Evolutionary conservation across 2,888 invertebrate species (phyloP), one percentile per base, ranked within the genome.

Genomic region (Teleiodes luculella): DNA sequence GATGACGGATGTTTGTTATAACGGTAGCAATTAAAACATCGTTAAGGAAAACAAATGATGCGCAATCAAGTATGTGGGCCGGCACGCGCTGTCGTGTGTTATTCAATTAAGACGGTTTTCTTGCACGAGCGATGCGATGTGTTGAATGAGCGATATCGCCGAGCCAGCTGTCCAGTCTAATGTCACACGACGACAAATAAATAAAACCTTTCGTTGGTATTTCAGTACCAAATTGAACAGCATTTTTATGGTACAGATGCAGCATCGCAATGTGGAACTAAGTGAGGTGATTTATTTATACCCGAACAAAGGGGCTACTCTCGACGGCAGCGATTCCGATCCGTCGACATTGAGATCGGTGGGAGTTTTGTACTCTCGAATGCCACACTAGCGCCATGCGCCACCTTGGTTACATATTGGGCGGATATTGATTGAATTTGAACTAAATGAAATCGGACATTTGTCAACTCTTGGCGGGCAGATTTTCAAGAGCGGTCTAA

Each of bases 71-170:
- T 51, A 50, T 37, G 51, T 41, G 10, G 31, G 8, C 6, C 6
- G 51, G 24, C 51, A 51, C 41, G 36, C 48, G 35, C 20, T 50
- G 33, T 50, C 51, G 50, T 46, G 54, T 37, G 43, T 54, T 47
- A 41, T 47, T 53, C 54, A 51, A 51, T 57, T 57, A 56, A 41
- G 33, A 56, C 65, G 61, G 68, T 68, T 74, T 69, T 74, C 72
- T 72, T 68, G 74, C 71, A 73, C 75, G 67, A 62, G 64, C 59
- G 70, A 65, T 66, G 64, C 59, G 70, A 65, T 66, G 67, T 69
- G 66, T 66, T 76, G 75, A 79, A 81, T 79, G 76, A 73, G 77
- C 71, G 78, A 78, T 78, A 81, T 76, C 70, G 71, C 76, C 74
- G 65, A n/a, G 13, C 28, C n/a, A 28, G n/a, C 13, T 3, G 28